phyloP scores from a whole-genome alignment of 2,888 invertebrate genomes.

The Tholera decimalis region DNA sequence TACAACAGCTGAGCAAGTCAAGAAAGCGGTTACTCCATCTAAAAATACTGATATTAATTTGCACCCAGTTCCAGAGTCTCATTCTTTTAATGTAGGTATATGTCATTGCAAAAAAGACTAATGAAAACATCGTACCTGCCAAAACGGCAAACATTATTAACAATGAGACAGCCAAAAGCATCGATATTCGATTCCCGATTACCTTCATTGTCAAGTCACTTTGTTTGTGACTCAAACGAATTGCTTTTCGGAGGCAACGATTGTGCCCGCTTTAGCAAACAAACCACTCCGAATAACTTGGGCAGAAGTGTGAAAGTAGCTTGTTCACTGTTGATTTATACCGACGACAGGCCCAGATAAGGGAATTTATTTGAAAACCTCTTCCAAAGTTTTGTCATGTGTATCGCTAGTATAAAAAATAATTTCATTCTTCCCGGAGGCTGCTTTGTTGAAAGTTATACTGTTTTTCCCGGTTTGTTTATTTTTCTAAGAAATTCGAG shows the following conservation, averaged over 20 bases:
- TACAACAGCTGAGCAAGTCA: too few species aligned
- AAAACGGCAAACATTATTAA: slow-evolving; percentile 61
- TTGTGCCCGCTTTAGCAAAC: slow-evolving; percentile 77
- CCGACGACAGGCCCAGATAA: slow-evolving; percentile 77
- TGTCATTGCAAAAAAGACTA: not conserved
- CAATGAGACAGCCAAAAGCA: slow-evolving; percentile 60
- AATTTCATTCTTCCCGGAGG: slow-evolving; percentile 58
- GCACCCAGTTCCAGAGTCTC: too few species aligned
- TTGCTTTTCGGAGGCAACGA: slow-evolving; percentile 74
- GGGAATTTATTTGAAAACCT: slow-evolving; percentile 75
- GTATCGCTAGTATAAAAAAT: slow-evolving; percentile 71
- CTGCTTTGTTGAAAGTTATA: slow-evolving; percentile 43
- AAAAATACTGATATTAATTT: too few species aligned
- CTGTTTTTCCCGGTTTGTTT: slow-evolving; percentile 29
- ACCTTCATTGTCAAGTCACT: slow-evolving; percentile 76
- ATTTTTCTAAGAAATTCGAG: not conserved
- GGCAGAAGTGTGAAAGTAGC: slow-evolving; percentile 74
- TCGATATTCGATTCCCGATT: slow-evolving; percentile 69
- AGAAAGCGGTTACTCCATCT: too few species aligned
- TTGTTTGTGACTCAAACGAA: slow-evolving; percentile 77
- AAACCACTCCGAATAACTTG: slow-evolving; percentile 76
- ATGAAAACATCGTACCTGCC: slow-evolving; percentile 16
- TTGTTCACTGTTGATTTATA: slow-evolving; percentile 79
- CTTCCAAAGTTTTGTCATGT: slow-evolving; percentile 70
- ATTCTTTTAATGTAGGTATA: too few species aligned